Evolutionary conservation across 2,888 invertebrate genomes (phyloP).

Genomic region (Lissonota sp.): DNA sequence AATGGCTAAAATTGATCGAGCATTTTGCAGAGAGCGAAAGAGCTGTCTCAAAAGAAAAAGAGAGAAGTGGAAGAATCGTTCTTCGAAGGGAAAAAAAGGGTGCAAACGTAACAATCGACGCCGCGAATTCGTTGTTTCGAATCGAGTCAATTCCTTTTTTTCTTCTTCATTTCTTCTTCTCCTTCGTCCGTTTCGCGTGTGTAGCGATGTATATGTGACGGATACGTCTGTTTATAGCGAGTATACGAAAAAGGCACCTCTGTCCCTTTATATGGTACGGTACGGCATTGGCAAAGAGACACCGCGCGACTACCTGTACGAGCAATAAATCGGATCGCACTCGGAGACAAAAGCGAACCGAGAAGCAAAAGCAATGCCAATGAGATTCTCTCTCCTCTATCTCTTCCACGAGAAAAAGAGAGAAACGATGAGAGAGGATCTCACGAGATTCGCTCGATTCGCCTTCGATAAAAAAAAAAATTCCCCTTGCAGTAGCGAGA

Average conservation of each 20-base stretch:
- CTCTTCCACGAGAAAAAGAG: neutral
- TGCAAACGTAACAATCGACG: slow-evolving; percentile 65
- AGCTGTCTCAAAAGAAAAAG: neutral
- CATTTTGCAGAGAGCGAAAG: neutral
- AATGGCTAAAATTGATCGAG: slow-evolving; percentile 43
- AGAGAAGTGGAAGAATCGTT: neutral
- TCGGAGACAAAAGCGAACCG: slow-evolving; percentile 67
- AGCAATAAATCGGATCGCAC: slow-evolving; percentile 69
- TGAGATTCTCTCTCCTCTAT: slow-evolving; percentile 22
- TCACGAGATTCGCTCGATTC: slow-evolving; percentile 55
- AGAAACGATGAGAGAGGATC: slow-evolving; percentile 50
- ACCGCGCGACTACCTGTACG: slow-evolving; percentile 66
- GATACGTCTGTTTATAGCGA: slow-evolving; percentile 18
- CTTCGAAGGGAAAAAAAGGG: slow-evolving; percentile 38
- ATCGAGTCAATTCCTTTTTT: slow-evolving; percentile 21
- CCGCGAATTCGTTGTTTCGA: slow-evolving; percentile 62
- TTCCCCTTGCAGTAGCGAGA: neutral
- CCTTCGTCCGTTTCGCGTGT: too few relatives aligned
- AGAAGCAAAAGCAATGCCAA: slow-evolving; percentile 30
- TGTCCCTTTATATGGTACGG: slow-evolving; percentile 65
- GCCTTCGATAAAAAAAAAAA: slow-evolving; percentile 1
- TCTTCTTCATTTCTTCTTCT: too few relatives aligned
- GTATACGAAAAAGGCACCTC: slow-evolving; percentile 3
- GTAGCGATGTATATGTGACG: slow-evolving; percentile 3
- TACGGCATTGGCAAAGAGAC: slow-evolving; percentile 67